phyloP scores from a whole-genome alignment of 2,888 invertebrate species.

The Caenorhabditis imperialis region DNA sequence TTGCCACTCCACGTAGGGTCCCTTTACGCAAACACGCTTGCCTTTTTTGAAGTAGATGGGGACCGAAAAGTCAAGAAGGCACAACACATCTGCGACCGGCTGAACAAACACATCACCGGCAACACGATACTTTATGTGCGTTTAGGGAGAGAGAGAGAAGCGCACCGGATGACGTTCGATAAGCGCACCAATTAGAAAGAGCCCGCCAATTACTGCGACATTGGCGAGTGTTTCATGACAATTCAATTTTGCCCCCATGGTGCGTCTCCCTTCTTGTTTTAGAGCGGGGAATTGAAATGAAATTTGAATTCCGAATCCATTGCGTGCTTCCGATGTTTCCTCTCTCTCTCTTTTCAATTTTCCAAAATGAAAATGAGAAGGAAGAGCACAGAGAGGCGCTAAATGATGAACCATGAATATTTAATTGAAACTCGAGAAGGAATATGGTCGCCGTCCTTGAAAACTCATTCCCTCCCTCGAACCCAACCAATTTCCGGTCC shows the following conservation, averaged over 20 bases:
- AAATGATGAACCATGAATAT: conserved; percentile 48
- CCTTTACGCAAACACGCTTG: not conserved
- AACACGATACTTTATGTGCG: conserved; percentile 53
- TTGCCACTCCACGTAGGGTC: no score
- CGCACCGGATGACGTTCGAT: conserved; percentile 44
- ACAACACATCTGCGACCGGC: conserved; percentile 46
- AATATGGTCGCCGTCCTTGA: not conserved
- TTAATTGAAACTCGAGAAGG: conserved; percentile 51
- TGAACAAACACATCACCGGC: conserved; percentile 53
- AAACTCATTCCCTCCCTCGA: conserved; percentile 15
- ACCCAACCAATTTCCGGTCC: conserved; percentile 40
- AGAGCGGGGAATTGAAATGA: no score
- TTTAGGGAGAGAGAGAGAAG: not conserved
- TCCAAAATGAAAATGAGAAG: not conserved
- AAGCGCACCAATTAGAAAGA: conserved; percentile 42
- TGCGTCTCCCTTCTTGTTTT: not conserved
- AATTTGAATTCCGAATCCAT: conserved; percentile 24
- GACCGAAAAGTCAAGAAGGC: conserved; percentile 39
- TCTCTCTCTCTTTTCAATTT: no score
- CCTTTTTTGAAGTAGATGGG: conserved; percentile 15
- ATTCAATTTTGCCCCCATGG: conserved; percentile 26
- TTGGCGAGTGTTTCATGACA: not conserved
- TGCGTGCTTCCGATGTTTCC: no score
- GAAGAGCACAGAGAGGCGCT: conserved; percentile 33
- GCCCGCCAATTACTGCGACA: conserved; percentile 33